Conservation (phyloP, 2,888 invertebrate genomes). For the Lithophane semibrunnea region DNA sequence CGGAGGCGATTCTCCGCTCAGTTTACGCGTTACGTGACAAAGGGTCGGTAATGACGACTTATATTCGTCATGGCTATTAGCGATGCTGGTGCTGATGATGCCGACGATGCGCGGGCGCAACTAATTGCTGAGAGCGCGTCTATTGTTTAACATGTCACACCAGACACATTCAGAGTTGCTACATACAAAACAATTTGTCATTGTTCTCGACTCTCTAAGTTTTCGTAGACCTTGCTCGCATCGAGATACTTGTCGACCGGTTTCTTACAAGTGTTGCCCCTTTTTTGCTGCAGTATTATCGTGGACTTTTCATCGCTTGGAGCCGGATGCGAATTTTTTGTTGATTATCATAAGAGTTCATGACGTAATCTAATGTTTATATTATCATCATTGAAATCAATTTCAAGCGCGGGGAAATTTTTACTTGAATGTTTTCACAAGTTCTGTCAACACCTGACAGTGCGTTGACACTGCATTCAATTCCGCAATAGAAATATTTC, state of each 20-base stretch:
- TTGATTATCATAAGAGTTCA: constrained; percentile 71
- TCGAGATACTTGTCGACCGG: constrained; percentile 69
- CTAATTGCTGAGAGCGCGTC: constrained; percentile 75
- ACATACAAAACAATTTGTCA: constrained; percentile 78
- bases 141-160: constrained; percentile 79
- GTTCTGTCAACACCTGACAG: constrained; percentile 43
- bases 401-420: constrained; percentile 69
- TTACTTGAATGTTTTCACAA: constrained; percentile 51
- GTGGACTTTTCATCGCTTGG: constrained; percentile 74
- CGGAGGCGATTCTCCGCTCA: constrained; percentile 71
- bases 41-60: constrained; percentile 70
- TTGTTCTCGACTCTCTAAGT: constrained; percentile 78
- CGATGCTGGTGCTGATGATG: constrained; percentile 65
- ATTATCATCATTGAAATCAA: constrained; percentile 76
- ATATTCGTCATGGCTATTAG: constrained; percentile 75
- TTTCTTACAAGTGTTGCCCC: constrained; percentile 70
- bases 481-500: constrained; percentile 57
- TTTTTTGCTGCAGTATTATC: constrained; percentile 77
- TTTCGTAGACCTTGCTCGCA: constrained; percentile 77
- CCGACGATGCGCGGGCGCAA: constrained; percentile 75
- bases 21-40: constrained; percentile 66
- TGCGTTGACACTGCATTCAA: constrained; percentile 44
- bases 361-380: constrained; percentile 84
- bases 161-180: constrained; percentile 77
- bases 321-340: constrained; percentile 87